These are phyloP conservation scores for Poeciliopsis turrubarensis DNA, from an alignment of 2,113 vertebrate genomes.

Conservation along the genomic window DNA sequence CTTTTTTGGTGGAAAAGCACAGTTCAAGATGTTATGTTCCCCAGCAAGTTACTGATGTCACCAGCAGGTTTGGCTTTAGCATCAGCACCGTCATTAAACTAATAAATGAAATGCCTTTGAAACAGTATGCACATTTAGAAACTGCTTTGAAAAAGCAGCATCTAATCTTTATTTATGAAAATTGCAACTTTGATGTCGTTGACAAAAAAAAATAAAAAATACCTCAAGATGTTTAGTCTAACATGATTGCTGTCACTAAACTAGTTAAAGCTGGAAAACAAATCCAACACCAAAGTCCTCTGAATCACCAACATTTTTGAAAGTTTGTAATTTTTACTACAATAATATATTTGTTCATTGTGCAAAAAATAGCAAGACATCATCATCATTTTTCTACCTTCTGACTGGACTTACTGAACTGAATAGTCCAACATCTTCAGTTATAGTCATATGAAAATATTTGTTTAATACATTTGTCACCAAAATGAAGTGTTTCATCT, in stretches of 20 bases:
- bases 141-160: not conserved
- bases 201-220: not conserved
- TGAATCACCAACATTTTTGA: not conserved
- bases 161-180: not conserved
- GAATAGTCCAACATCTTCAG: not conserved
- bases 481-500: not conserved
- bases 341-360: not conserved
- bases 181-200: not conserved
- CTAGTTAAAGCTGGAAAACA: too few species aligned
- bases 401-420: not conserved
- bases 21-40: not conserved
- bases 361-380: not conserved
- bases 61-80: not conserved
- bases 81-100: not conserved
- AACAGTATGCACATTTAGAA: not conserved
- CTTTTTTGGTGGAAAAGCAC: not conserved
- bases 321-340: not conserved
- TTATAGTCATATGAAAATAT: not conserved
- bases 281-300: not conserved
- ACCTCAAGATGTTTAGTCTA: not conserved
- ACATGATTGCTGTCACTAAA: not conserved
- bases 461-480: not conserved
- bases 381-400: not conserved
- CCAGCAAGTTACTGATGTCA: not conserved
- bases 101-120: too few species aligned